A percentile compares a stretch with the other conserved stretches of the same genome.
Evolutionary conservation across 2,888 invertebrate species (phyloP).

Genomic region (Anorthoa munda): DNA sequence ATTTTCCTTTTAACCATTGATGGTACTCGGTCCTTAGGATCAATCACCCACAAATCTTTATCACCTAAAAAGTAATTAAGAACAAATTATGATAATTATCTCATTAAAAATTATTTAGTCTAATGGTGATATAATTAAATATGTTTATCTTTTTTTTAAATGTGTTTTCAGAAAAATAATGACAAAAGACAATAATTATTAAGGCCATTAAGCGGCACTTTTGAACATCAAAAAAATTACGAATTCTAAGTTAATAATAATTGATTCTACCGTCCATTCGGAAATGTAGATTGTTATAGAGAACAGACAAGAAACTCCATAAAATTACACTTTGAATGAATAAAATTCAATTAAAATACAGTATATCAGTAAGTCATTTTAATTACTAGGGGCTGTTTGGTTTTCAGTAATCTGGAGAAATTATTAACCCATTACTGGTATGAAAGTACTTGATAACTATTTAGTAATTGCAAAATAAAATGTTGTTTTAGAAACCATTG

Average conservation of each 20-base stretch:
- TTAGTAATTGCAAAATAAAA: not conserved
- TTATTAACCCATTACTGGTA: not conserved
- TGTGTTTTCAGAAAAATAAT: not conserved
- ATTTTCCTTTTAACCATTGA: constrained; percentile 77
- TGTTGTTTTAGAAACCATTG: no score
- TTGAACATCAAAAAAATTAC: no score
- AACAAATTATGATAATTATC: constrained; percentile 8
- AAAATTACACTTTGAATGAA: not conserved
- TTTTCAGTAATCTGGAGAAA: not conserved
- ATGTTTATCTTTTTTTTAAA: constrained; percentile 1
- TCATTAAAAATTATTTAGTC: not conserved
- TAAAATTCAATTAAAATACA: not conserved
- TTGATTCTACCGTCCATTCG: no score
- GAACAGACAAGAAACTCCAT: no score
- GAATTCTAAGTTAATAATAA: no score
- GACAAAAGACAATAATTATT: no score
- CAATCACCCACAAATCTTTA: constrained; percentile 90
- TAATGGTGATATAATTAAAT: not conserved
- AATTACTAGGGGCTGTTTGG: not conserved
- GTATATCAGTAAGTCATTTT: not conserved
- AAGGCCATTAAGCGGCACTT: no score
- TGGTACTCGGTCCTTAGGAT: constrained; percentile 86
- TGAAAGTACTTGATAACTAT: no score
- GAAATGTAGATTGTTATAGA: no score
- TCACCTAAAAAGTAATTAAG: constrained; percentile 84